Base-by-base conservation (phyloP, 2,888 invertebrate genomes). In the Plebejus melissa region DNA sequence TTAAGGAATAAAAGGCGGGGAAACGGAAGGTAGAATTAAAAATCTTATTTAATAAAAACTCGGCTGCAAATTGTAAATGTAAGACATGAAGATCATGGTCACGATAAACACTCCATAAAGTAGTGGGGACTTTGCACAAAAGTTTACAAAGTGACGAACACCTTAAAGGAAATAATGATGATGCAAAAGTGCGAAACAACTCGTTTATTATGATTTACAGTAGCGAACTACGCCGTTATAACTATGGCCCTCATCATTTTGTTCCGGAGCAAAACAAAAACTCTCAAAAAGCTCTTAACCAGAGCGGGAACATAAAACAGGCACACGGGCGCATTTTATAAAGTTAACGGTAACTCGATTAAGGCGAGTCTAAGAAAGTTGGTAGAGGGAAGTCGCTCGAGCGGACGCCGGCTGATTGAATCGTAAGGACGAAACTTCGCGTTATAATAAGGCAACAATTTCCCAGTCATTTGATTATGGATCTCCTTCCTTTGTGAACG, bases 261-360 rank as follows among this genome's bases (percentile, higher is more conserved):
- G n/a, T 46, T 74, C 54, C 57, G 74, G 54, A 69, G 74, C 75
- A 75, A 65, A 76, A 76, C 54, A 70, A 58, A 71, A 77, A 75
- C 74, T 77, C 69, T 74, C 70, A 41, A 76, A 75, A 76, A 70
- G 75, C 75, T 76, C 77, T 76, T 71, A 89, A 89, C 86, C 86
- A 87, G 83, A 83, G 86, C 83, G 83, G 86, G 87, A 89, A 88
- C 88, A 89, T 88, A 90, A 89, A 88, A 86, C 87, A 84, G 87
- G 87, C 88, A 86, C 86, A 87, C 89, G 86, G 72, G 87, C 87
- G 87, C 87, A 85, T 89, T 90, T 88, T 89, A 88, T 86, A 87
- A 90, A 90, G 88, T 90, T 90, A 88, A 88, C 85, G 83, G 81
- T 82, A 90, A 91, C 89, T 90, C 88, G 88, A 89, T 90, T 90